These are phyloP conservation scores for Paratrypauchen microcephalus DNA, from an alignment of 2,797 vertebrate species.

Conservation along the genomic window DNA sequence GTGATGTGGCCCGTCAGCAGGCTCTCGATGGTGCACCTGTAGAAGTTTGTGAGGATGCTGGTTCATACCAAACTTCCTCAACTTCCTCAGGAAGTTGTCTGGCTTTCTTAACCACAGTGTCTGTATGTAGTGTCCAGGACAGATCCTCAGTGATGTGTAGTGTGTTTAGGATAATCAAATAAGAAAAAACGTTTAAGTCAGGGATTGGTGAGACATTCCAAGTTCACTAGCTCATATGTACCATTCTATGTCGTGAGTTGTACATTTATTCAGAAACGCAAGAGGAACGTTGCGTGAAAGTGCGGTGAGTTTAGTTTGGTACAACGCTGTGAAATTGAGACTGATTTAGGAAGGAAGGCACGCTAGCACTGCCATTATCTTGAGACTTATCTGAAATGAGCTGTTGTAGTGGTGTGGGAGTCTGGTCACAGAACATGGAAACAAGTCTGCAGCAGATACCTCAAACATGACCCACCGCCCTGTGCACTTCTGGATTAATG, in stretches of 20 bases:
- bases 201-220: background rate
- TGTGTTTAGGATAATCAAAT: too few species aligned
- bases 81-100: too few species aligned
- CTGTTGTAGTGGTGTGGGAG: conserved; percentile 43
- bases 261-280: conserved; percentile 40
- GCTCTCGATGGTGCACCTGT: too few species aligned
- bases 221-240: background rate
- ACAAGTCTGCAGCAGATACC: conserved; percentile 12
- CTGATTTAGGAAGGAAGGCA: conserved; percentile 43
- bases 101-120: too few species aligned
- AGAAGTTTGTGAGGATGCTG: too few species aligned
- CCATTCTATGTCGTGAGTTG: conserved; percentile 4
- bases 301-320: conserved; percentile 23
- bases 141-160: too few species aligned
- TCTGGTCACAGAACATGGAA: conserved; percentile 25
- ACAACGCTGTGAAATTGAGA: conserved; percentile 45
- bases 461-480: conserved; percentile 21
- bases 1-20: too few species aligned
- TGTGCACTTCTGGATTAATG: conserved; percentile 16
- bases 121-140: too few species aligned
- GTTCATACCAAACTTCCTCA: too few species aligned
- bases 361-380: conserved; percentile 48
- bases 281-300: conserved; percentile 31
- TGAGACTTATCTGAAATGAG: conserved; percentile 57
- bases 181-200: too few species aligned